Base-by-base conservation (phyloP, 2,113 vertebrate species). In the Hystrix cristata region DNA sequence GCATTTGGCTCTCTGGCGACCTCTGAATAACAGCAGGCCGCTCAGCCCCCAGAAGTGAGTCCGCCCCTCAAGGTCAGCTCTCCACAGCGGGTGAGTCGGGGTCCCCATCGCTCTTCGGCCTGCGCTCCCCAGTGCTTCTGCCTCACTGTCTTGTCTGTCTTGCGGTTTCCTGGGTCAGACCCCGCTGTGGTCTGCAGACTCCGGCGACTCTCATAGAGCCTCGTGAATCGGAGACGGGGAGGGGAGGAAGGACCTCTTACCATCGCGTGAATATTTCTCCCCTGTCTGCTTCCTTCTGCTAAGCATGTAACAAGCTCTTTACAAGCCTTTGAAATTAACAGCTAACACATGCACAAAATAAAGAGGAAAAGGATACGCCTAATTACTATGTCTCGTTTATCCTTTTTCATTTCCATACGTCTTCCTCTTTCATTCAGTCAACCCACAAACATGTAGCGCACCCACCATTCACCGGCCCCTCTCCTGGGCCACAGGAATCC, bases 111-210 rank as follows among this genome's bases (percentile, higher is more conserved):
- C 53, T n/a, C 14, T 67, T 4, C 18, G 5, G 38, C n/a, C 67
- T 43, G 25, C 67, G 4, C 46, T 34, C 64, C 31, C 6, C 27
- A 8, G 38, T 21, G 3, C 19, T n/a, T 57, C 65, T 38, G 18
- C 25, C 14, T 60, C 21, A 0, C 6, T 11, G 16, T 8, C 57
- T 59, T 55, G 14, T 1, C 38, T 19, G 3, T 5, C 2, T 0
- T 16, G 10, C 62, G 43, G 3, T 53, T 87, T 72, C 74, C 43
- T 25, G 2, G 18, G 5, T n/a, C 79, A 85, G 76, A 59, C 78
- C 13, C 78, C 31, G 13, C 9, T 3, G 2, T 27, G 23, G 6
- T 69, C 43, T 80, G 27, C 15, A 80, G 89, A 59, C 46, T 1
- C 3, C 38, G 91, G 29, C 46, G 27, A 71, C 31, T 60, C 19